Base-by-base conservation (phyloP, 2,888 invertebrate genomes). In the Neria commutata region DNA sequence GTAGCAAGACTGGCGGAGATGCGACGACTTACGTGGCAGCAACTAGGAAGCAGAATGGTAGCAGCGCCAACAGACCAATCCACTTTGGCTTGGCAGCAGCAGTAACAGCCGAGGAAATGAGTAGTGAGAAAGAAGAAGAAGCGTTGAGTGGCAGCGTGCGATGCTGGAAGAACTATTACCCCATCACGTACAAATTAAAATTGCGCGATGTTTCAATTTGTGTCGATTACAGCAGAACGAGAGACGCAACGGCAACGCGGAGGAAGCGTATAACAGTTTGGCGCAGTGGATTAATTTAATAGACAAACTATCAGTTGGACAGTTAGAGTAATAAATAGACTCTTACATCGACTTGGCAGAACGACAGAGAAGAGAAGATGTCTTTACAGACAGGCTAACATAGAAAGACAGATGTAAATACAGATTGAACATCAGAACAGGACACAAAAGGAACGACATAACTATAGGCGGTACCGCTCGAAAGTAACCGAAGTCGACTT, bases 141-240 rank as follows among this genome's bases (percentile, higher is more conserved):
- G 21, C 10, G 24, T 3, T 47, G 47, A 24, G 25, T 21, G 10
- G 14, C 14, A 2, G 23, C 19, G 16, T 8, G 29, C 2, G 24
- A 29, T 37, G 16, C 1, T 17, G 6, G 19, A 45, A 68, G 63
- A 68, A 71, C 70, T 66, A 66, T 69, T 75, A 77, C 76, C 75
- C 76, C 74, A 76, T 76, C 76, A 76, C 77, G 76, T 76, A 73
- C 72, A 69, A 73, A 76, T 73, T 75, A 73, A 74, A 72, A 77
- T 77, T 70, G 73, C 73, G 72, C 75, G 75, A 75, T 74, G 75
- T 72, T 77, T 74, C 76, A 75, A 77, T 75, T 76, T 68, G 60
- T 65, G 62, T 71, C 56, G 54, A 66, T 69, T 67, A 56, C 69
- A 67, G 63, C 17, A 34, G 25, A 16, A 2, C 26, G 26, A 47